Evolutionary conservation across 2,888 invertebrate species (phyloP).

Genomic region (Yponomeuta malinellus): DNA sequence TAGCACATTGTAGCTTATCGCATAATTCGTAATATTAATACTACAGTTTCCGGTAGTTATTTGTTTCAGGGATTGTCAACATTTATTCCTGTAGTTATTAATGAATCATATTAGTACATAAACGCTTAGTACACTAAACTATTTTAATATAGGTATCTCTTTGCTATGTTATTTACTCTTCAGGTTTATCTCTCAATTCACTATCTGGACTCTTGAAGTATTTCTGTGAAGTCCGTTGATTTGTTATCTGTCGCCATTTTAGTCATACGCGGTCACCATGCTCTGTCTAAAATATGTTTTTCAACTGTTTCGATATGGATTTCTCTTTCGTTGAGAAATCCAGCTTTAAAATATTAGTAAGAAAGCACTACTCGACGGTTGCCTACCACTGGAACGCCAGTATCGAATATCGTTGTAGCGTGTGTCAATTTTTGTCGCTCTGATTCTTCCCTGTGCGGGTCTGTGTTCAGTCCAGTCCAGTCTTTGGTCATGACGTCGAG

Average conservation of each 20-base stretch:
- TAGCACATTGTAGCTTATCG: conserved; percentile 24
- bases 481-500: conserved; percentile 60
- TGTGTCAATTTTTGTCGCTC: conserved; percentile 59
- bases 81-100: conserved; percentile 23
- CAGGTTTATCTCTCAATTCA: conserved; percentile 4
- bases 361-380: conserved; percentile 30
- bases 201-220: conserved; percentile 1
- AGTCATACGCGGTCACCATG: background rate
- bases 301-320: conserved; percentile 20
- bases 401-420: conserved; percentile 65
- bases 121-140: background rate
- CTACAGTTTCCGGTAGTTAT: conserved; percentile 35
- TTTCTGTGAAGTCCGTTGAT: background rate
- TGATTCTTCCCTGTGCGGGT: conserved; percentile 51
- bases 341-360: background rate
- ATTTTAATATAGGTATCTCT: background rate
- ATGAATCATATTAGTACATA: background rate
- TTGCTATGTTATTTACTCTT: background rate
- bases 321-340: conserved; percentile 13
- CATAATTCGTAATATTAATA: conserved; percentile 18
- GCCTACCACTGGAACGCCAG: conserved; percentile 60
- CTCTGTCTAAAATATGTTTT: conserved; percentile 18
- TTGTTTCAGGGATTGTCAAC: conserved; percentile 33
- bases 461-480: conserved; percentile 5
- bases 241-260: conserved; percentile 6